These are phyloP conservation scores for Oophaga sylvatica DNA, from an alignment of 2,797 vertebrate species.

Conservation along the genomic window DNA sequence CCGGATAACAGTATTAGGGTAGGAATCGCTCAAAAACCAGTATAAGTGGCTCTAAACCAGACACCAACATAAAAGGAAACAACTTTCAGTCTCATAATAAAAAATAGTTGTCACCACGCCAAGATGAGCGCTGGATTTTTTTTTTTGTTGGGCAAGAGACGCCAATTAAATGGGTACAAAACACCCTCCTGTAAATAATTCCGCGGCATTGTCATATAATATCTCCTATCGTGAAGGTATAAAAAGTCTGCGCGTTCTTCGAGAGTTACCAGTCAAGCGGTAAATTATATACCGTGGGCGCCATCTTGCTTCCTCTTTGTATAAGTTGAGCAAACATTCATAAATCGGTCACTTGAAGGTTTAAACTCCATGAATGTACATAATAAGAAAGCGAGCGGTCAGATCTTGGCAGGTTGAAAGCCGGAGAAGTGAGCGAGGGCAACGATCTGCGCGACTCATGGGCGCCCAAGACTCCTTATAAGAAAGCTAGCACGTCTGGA, in stretches of 20 bases:
- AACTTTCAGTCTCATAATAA: not conserved
- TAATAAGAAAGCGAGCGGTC: too few species aligned
- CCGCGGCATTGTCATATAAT: not conserved
- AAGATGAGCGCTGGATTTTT: not conserved
- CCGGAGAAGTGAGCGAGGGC: too few species aligned
- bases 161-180: constrained; percentile 1
- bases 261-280: not conserved
- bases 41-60: not conserved
- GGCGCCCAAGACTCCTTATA: too few species aligned
- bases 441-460: too few species aligned
- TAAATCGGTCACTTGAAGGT: not conserved
- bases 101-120: not conserved
- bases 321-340: not conserved
- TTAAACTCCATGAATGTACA: too few species aligned
- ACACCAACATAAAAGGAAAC: not conserved
- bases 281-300: not conserved
- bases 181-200: not conserved
- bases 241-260: not conserved
- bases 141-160: not conserved
- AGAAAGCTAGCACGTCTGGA: too few species aligned
- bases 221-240: not conserved
- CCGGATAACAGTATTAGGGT: too few species aligned
- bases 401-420: too few species aligned
- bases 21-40: not conserved
- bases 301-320: not conserved